Conservation (phyloP, 2,113 vertebrate species). For the Puffinus mauretanicus region DNA sequence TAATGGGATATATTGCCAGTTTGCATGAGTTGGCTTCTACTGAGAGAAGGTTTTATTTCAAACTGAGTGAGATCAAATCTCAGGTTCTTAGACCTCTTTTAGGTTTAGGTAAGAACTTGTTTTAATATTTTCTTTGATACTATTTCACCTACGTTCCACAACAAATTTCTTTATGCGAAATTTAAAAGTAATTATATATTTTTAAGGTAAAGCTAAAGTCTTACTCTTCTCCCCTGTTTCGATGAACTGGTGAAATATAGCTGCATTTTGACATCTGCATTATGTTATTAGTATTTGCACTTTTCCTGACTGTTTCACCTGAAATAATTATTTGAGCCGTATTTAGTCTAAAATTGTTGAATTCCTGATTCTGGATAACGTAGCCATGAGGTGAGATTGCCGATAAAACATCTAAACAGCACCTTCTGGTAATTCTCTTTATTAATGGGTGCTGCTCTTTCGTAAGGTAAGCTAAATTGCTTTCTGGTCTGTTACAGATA, state of each 20-base stretch:
- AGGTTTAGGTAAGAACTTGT: conserved; percentile 81
- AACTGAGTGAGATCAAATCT: conserved; percentile 85
- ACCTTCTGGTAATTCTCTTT: not conserved
- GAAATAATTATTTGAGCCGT: not conserved
- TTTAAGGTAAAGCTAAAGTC: not conserved
- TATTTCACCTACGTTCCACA: not conserved
- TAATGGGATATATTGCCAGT: conserved; percentile 92
- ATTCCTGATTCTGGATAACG: not conserved
- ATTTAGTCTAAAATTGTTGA: not conserved
- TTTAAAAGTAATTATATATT: not conserved
- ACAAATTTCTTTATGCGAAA: not conserved
- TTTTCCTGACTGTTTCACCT: not conserved
- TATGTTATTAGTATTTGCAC: not conserved
- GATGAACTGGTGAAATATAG: not conserved
- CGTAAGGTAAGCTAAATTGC: not conserved
- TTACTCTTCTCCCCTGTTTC: not conserved
- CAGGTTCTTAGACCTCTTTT: conserved; percentile 90
- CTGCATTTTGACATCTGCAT: not conserved
- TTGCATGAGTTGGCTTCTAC: conserved; percentile 92
- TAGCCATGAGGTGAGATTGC: not conserved
- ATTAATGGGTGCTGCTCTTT: not conserved
- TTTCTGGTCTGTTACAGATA: conserved; percentile 78
- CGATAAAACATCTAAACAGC: not conserved
- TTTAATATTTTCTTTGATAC: not conserved
- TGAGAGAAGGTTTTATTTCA: conserved; percentile 91